Conservation (phyloP, 2,888 invertebrate species). For the Mythimna impura region DNA sequence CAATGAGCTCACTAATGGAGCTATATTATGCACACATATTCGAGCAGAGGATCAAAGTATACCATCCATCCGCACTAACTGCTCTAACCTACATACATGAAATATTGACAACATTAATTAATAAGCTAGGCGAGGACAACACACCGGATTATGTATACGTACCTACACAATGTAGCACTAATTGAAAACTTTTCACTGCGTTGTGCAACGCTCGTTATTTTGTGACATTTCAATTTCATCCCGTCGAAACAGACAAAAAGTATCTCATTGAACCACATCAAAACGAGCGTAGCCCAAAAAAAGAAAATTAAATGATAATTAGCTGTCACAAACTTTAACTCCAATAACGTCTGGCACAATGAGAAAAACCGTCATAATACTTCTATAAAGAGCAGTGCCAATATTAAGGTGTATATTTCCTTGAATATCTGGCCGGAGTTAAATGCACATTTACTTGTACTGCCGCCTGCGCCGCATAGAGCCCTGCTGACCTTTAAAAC, state of each 20-base stretch:
- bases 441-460: no score
- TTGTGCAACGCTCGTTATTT: constrained; percentile 57
- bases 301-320: constrained; percentile 72
- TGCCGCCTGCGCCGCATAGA: no score
- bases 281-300: constrained; percentile 24
- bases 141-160: constrained; percentile 46
- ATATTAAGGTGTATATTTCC: constrained; percentile 45
- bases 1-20: constrained; percentile 28
- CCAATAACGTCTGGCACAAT: constrained; percentile 57
- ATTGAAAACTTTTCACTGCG: constrained; percentile 68
- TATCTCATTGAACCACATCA: constrained; percentile 50
- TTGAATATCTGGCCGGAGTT: no score
- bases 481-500: no score
- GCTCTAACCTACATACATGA: constrained; percentile 49
- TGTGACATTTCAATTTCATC: constrained; percentile 69
- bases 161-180: constrained; percentile 55
- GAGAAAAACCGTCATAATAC: constrained; percentile 60
- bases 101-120: constrained; percentile 64
- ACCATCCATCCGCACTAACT: constrained; percentile 41
- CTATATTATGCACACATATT: constrained; percentile 35
- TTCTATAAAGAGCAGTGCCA: constrained; percentile 60
- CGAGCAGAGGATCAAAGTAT: constrained; percentile 42
- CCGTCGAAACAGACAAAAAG: constrained; percentile 66
- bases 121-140: constrained; percentile 62
- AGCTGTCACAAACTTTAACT: constrained; percentile 72